Evolutionary conservation across 2,888 invertebrate species (phyloP), one percentile per base, ranked within the genome.

Genomic region (Acrobasis suavella): DNA sequence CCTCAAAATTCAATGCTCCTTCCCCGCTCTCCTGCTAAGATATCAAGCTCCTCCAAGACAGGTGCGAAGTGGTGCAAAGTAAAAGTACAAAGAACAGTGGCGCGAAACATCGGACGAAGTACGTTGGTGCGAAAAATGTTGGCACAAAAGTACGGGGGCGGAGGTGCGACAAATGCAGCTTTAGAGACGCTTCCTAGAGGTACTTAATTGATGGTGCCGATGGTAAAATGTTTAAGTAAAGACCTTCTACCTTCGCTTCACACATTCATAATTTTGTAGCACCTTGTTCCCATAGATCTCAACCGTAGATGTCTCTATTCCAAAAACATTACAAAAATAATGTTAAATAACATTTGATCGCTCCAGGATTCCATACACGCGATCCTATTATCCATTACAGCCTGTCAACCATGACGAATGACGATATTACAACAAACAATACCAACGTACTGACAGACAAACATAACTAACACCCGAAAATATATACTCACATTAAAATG

Each of bases 391-490:
- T 82, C 84, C 86, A 86, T 88, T 86, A 87, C 80, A 77, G 74
- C 73, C 83, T 82, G 85, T 85, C 87, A 83, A 74, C 78, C 69
- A 78, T 87, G 85, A 89, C 83, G 82, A 83, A 87, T 87, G 84
- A 82, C 82, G 78, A 79, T 82, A 86, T 84, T 83, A 85, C 77
- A 74, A 78, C 78, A 75, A 81, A 86, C 84, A 84, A 83, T 83
- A 78, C 77, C 71, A 76, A 74, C 66, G 69, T 70, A 64, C 67
- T 64, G 64, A 62, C 38, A 60, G 63, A 69, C 65, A 72, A 64
- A 63, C 50, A 58, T 16, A 46, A 49, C 16, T 14, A 55, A 46
- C 63, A 14, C 17, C 15, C 46, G n/a, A 22, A 37, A 54, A 54
- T 17, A 8, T 17, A 12, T 12, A 15, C 10, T 12, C 12, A 39